A percentile compares a stretch with the other conserved stretches of the same genome.
Conservation (phyloP, 1,140 invertebrate species). For the Anagrus nilaparvatae region DNA sequence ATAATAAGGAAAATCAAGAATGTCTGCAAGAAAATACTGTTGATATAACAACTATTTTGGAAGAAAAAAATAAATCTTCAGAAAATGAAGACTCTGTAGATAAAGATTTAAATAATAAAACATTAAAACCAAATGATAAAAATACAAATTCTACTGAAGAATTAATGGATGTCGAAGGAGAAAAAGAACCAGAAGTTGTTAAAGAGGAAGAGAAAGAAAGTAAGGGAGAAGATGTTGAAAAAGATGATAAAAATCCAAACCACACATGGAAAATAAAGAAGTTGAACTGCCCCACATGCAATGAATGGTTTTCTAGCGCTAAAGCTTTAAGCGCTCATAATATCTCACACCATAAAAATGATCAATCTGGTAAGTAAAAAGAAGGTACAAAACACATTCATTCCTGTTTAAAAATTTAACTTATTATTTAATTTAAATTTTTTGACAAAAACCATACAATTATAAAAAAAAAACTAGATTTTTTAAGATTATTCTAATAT, state of each 20-base stretch:
- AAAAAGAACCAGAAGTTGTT: conserved; percentile 1
- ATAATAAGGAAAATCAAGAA: background rate
- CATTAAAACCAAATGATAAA: background rate
- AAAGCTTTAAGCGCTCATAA: conserved; percentile 24
- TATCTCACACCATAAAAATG: conserved; percentile 27
- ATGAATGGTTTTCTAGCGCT: conserved; percentile 28
- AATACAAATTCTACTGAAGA: background rate
- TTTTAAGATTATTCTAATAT: no score
- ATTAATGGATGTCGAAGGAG: background rate
- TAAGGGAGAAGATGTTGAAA: conserved; percentile 7
- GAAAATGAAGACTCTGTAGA: no score
- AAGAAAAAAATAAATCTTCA: background rate
- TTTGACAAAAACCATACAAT: no score
- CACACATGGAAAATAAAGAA: conserved; percentile 24
- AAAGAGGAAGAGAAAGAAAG: background rate
- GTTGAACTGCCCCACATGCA: conserved; percentile 26
- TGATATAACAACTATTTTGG: background rate
- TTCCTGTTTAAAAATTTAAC: no score
- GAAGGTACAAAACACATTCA: no score
- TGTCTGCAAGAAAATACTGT: background rate
- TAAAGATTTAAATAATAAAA: background rate
- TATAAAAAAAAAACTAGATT: no score
- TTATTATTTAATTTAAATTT: no score
- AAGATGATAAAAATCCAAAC: conserved; percentile 5
- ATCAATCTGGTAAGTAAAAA: conserved; percentile 30